Conservation (phyloP, 2,113 vertebrate genomes). For the Nannospalax galili region DNA sequence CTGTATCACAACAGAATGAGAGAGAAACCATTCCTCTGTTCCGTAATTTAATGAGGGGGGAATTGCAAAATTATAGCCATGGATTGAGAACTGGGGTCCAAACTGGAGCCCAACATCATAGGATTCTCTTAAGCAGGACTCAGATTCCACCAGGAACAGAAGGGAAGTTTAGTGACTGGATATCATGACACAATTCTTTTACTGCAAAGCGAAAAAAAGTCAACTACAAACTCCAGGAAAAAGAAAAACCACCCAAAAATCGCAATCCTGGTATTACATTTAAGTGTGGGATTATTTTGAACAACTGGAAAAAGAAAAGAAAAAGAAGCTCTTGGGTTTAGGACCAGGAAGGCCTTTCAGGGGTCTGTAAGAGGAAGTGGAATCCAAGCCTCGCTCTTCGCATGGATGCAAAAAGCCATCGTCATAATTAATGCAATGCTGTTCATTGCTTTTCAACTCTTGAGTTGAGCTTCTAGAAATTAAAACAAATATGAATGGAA, state of each 20-base stretch:
- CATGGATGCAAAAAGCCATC: rapidly evolving
- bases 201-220: background rate
- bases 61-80: rapidly evolving
- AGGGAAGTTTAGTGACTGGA: rapidly evolving
- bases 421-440: rapidly evolving
- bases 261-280: rapidly evolving
- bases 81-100: rapidly evolving
- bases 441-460: background rate
- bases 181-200: background rate
- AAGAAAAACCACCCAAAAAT: background rate
- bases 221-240: background rate
- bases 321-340: rapidly evolving
- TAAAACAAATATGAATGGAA: background rate
- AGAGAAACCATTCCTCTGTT: too few relatives aligned
- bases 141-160: rapidly evolving
- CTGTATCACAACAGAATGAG: background rate
- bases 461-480: background rate
- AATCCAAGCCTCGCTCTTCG: background rate
- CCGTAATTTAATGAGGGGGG: background rate
- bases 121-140: rapidly evolving
- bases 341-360: rapidly evolving
- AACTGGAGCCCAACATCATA: rapidly evolving
- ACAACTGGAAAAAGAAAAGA: background rate
- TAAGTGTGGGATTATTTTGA: background rate
- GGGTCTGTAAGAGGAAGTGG: background rate